Base-by-base conservation (phyloP, 2,888 invertebrate genomes). In the Phorcus lineatus region DNA sequence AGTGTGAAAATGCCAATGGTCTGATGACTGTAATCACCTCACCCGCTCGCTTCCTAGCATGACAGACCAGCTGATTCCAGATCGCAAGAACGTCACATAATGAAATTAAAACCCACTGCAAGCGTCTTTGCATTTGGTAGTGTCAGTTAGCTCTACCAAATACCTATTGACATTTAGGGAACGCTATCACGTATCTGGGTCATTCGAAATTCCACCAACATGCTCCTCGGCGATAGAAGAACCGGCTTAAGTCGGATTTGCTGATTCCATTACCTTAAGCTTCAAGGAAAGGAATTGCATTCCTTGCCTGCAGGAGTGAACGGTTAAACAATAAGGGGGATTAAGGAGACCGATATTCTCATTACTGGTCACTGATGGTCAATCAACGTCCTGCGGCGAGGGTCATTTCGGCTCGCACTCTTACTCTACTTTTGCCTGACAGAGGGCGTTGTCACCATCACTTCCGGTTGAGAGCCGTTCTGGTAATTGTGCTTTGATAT, bases 211-310 rank as follows among this genome's bases (percentile, higher is more conserved):
- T 62, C 17, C 28, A 16, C 6, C 28, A 62, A 62, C 62, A 62
- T 24, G 22, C 13, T 16, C 11, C 28, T 62, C 24, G 62, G 62
- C 62, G 24, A 62, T 24, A 62, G 28, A 28, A 28, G 17, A 28
- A 28, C 13, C 28, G 62, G 28, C 24, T 62, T 62, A n/a, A 24
- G 28, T n/a, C 22, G 62, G 62, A 62, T 62, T 62, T 62, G 62
- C 62, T 62, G 62, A 62, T 62, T 62, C 62, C 28, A 62, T 62
- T 62, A 28, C 62, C 28, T 62, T 62, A 62, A 62, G 62, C 62
- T 62, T 62, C 62, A n/a, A 24, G 62, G 62, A 9, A 62, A 28
- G 62, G 62, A 62, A 62, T 62, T 62, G 28, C 62, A 62, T 16
- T 62, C 62, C 13, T 62, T 28, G 62, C 62, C 62, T 62, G 62